A percentile compares a stretch with the other conserved stretches of the same genome.
phyloP scores from a whole-genome alignment of 2,888 invertebrate species.

The Julus scanicus region DNA sequence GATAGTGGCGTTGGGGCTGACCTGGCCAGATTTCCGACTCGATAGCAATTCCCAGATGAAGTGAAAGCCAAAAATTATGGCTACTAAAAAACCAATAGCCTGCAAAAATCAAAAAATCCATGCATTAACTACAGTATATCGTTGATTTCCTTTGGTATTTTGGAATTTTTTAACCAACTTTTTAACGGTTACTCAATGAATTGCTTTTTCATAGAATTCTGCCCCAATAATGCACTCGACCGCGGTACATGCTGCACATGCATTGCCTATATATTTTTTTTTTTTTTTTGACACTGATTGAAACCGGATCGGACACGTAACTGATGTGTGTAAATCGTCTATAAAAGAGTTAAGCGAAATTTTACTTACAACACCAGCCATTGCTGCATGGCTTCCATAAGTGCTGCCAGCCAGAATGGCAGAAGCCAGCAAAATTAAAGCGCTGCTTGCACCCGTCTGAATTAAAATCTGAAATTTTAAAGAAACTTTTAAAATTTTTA shows the following conservation, averaged over 20 bases:
- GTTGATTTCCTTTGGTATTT: too few species aligned
- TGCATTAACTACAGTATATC: too few species aligned
- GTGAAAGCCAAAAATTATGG: background rate
- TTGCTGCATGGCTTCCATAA: conserved; percentile 27
- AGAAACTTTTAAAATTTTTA: background rate
- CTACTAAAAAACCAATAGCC: background rate
- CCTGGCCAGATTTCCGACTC: conserved; percentile 6
- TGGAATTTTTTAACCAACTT: too few species aligned
- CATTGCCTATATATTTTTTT: too few species aligned
- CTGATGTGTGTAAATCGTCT: too few species aligned
- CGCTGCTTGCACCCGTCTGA: background rate
- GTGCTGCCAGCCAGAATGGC: background rate
- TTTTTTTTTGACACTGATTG: too few species aligned
- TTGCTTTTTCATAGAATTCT: too few species aligned
- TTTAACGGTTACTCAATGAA: too few species aligned
- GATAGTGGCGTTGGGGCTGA: background rate
- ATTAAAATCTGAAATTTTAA: conserved; percentile 4
- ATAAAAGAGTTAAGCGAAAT: too few species aligned
- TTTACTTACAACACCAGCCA: conserved; percentile 6
- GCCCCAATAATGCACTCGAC: too few species aligned
- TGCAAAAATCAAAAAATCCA: background rate
- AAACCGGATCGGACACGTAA: too few species aligned
- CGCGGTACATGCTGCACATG: too few species aligned
- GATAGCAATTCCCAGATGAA: background rate
- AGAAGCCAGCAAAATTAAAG: background rate